Evolutionary conservation across 2,888 invertebrate species (phyloP), one percentile per base, ranked within the genome.

Genomic region (Lysandra coridon): DNA sequence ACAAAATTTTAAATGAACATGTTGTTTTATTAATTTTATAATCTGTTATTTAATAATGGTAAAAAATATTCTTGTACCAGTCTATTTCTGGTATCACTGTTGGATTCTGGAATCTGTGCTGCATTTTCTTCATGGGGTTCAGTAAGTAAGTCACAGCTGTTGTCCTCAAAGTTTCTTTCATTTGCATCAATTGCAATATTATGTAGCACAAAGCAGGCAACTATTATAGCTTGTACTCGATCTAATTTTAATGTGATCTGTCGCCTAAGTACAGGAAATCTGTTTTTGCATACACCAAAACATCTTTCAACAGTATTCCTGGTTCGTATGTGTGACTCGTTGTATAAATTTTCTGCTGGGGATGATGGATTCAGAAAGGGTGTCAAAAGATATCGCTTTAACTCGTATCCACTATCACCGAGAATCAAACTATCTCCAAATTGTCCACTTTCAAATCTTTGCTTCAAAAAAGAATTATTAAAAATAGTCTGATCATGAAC

Each of bases 321-420:
- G 4, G 79, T 83, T 44, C 80, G 78, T 75, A 83, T 83, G 76
- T 83, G 82, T 23, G 81, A 78, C 73, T 83, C 82, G 81, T 82
- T 83, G 30, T 83, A 83, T 2, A 82, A 76, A 1, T 80, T 37
- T 76, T 83, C 81, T 44, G n/a, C 81, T 60, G 40, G 79, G 30
- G 82, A 78, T 69, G 57, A 60, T 4, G 80, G 81, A 17, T 79
- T 81, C 23, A 80, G 73, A 62, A 82, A 75, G 79, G 81, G 83
- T 37, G 80, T 80, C 80, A 84, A 79, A 33, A 81, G 64, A 77
- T 83, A 82, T 14, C 53, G 33, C n/a, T 44, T 82, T 17, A 37
- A 75, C 6, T 77, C 79, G 78, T 83, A 83, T 6, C 83, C 83
- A 37, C 78, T 78, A 78, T 83, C 83, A 57, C 69, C 83, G 10